These are phyloP conservation scores for Anarsia innoxiella DNA, from an alignment of 2,888 invertebrate genomes.

Conservation along the genomic window DNA sequence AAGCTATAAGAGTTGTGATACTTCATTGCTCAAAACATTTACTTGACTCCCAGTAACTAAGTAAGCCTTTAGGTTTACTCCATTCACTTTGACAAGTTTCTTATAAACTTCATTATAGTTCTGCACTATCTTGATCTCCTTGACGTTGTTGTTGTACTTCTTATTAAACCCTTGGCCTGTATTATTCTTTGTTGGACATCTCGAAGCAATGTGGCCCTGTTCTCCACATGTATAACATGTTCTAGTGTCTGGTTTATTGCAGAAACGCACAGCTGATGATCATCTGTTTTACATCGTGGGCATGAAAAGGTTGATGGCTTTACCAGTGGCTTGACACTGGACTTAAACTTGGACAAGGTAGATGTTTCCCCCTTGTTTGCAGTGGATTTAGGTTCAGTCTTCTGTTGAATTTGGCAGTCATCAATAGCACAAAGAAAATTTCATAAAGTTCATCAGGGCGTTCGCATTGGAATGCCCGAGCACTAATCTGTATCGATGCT, in stretches of 20 bases:
- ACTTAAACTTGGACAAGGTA: constrained; percentile 1
- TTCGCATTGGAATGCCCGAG: constrained; percentile 23
- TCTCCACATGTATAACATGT: constrained; percentile 19
- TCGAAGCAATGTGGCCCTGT: constrained; percentile 18
- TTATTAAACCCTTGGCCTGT: not conserved
- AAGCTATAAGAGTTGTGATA: not conserved
- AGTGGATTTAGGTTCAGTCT: not conserved
- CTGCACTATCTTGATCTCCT: constrained; percentile 19
- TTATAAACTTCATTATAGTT: constrained; percentile 17
- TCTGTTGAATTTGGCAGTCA: constrained; percentile 15
- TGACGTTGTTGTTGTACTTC: not conserved
- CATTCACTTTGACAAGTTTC: constrained; percentile 14
- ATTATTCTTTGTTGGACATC: constrained; percentile 8
- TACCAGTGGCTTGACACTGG: constrained; percentile 4
- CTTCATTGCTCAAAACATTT: constrained; percentile 10
- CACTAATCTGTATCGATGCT: constrained; percentile 19
- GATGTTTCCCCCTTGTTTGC: not conserved
- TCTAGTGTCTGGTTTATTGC: constrained; percentile 17
- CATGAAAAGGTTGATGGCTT: constrained; percentile 12
- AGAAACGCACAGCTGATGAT: constrained; percentile 16
- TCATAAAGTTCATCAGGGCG: constrained; percentile 22
- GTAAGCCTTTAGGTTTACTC: constrained; percentile 14
- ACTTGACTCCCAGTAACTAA: constrained; percentile 19
- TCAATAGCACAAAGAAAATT: constrained; percentile 21
- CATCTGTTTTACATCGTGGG: constrained; percentile 18